phyloP scores from a whole-genome alignment of 2,888 invertebrate species.

The Pristionchus maxplancki region DNA sequence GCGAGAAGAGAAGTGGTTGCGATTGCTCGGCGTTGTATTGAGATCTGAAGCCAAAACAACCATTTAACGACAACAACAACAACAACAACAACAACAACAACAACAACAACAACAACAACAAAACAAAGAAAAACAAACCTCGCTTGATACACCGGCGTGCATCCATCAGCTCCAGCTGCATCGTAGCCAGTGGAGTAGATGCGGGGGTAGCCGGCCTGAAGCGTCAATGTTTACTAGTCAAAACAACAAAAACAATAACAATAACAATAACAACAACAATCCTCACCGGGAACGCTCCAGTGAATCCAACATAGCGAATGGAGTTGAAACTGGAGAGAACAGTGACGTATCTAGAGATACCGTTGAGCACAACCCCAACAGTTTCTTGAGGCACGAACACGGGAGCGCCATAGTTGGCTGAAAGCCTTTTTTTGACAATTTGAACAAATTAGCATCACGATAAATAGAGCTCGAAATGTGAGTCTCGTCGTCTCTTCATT shows the following conservation, averaged over 20 bases:
- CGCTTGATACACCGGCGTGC: neutral
- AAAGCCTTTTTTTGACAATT: no score
- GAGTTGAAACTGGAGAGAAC: constrained; percentile 17
- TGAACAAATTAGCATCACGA: no score
- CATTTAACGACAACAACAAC: no score
- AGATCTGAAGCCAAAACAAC: neutral
- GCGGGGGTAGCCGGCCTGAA: neutral
- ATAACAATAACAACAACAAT: no score
- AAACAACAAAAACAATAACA: no score
- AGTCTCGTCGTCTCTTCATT: neutral
- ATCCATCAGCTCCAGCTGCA: neutral
- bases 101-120: no score
- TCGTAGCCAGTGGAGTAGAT: neutral
- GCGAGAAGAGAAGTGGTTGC: neutral
- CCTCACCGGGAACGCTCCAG: neutral
- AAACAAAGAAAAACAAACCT: neutral
- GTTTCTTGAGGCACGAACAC: neutral
- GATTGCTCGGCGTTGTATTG: constrained; percentile 25
- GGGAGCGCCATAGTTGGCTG: neutral
- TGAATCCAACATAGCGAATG: neutral
- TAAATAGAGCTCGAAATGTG: no score
- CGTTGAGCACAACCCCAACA: neutral
- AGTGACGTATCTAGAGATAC: neutral
- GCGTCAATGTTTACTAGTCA: neutral
- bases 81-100: no score